Percentiles rank a stretch among this genome's conserved stretches.
phyloP scores from a whole-genome alignment of 2,888 invertebrate species.

The Darwinula stevensoni region DNA sequence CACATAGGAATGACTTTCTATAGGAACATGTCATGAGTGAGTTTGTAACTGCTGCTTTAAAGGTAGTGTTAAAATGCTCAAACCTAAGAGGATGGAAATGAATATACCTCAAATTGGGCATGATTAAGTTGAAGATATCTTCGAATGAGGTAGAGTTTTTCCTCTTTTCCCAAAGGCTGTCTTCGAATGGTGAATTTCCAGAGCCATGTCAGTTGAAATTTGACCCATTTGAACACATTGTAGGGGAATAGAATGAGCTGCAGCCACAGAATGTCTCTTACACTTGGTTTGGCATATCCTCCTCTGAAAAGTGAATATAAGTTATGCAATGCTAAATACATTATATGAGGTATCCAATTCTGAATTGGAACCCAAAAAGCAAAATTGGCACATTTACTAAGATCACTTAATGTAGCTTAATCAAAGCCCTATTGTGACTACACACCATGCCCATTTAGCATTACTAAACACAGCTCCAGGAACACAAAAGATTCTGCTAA shows the following conservation, averaged over 20 bases:
- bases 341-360: too few species aligned
- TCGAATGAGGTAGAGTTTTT: conserved; percentile 53
- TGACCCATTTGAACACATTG: conserved; percentile 31
- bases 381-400: too few species aligned
- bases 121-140: conserved; percentile 30
- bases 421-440: too few species aligned
- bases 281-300: conserved; percentile 55
- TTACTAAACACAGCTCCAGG: too few species aligned
- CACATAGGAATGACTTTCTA: too few species aligned
- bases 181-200: conserved; percentile 43
- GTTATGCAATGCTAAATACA: neutral
- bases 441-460: too few species aligned
- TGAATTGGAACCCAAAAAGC: too few species aligned
- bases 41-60: neutral
- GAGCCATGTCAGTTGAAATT: conserved; percentile 49
- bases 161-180: conserved; percentile 46
- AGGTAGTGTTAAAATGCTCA: too few species aligned
- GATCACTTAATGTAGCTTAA: too few species aligned
- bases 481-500: too few species aligned
- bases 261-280: conserved; percentile 47
- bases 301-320: conserved; percentile 25
- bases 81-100: neutral
- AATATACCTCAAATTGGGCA: conserved; percentile 22
- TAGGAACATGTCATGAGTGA: neutral
- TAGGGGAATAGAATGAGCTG: conserved; percentile 51